phyloP scores from a whole-genome alignment of 2,888 invertebrate genomes.

The Incurvaria masculella region DNA sequence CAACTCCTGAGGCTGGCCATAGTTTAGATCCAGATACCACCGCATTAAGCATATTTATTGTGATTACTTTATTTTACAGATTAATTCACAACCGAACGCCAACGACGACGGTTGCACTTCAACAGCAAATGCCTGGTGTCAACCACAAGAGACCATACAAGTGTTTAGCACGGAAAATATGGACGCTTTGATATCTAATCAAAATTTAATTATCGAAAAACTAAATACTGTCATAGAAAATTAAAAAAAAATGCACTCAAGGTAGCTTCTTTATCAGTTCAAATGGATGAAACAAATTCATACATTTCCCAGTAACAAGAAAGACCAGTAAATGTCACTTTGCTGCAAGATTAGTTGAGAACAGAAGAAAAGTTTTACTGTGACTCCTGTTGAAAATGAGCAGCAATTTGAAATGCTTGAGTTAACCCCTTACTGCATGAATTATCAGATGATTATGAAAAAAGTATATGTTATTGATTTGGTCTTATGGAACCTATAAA shows the following conservation, averaged over 20 bases:
- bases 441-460: not conserved
- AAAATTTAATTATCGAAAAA: too few relatives aligned
- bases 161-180: conserved; percentile 6
- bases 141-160: conserved; percentile 7
- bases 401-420: conserved; percentile 7
- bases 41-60: too few relatives aligned
- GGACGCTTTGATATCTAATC: too few relatives aligned
- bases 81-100: conserved; percentile 6
- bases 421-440: not conserved
- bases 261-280: conserved; percentile 8
- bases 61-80: conserved; percentile 4
- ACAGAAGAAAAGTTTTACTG: conserved; percentile 6
- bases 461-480: not conserved
- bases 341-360: conserved; percentile 7
- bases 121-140: conserved; percentile 7
- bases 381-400: conserved; percentile 6
- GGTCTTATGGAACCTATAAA: not conserved
- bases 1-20: too few relatives aligned
- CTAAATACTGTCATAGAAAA: conserved; percentile 6
- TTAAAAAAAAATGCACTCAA: conserved; percentile 5
- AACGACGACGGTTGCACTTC: conserved; percentile 6
- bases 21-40: too few relatives aligned
- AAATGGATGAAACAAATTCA: conserved; percentile 8
- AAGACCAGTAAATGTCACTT: conserved; percentile 7
- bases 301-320: too few relatives aligned